phyloP scores from a whole-genome alignment of 2,888 invertebrate species.

The Branchellion lobata region DNA sequence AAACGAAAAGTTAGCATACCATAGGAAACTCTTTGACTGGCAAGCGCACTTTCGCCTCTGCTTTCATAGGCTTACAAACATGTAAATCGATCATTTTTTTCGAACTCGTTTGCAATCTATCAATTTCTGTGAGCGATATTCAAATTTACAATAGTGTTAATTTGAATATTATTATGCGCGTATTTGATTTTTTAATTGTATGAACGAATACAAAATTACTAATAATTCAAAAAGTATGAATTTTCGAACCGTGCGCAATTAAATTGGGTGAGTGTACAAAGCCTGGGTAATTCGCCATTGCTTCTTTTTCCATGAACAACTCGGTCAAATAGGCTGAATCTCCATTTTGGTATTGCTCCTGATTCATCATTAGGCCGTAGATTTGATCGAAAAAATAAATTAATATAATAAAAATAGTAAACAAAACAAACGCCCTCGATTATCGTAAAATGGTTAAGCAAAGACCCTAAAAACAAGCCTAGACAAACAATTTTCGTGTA shows the following conservation, averaged over 20 bases:
- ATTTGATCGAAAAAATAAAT: constrained; percentile 29
- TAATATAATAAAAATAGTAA: constrained; percentile 23
- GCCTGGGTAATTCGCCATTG: constrained; percentile 7
- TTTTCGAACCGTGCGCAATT: constrained; percentile 33
- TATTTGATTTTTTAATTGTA: neutral
- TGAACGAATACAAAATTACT: neutral
- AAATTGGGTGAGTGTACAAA: constrained; percentile 32
- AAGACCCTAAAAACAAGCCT: constrained; percentile 18
- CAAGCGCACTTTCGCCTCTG: constrained; percentile 50
- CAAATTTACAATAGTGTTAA: neutral
- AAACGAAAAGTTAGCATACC: constrained; percentile 47
- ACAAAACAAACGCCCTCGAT: constrained; percentile 31
- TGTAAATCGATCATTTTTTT: constrained; percentile 51
- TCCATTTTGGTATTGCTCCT: constrained; percentile 38
- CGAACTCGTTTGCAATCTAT: constrained; percentile 50
- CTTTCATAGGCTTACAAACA: constrained; percentile 50
- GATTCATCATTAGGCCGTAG: constrained; percentile 16
- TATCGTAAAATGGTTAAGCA: constrained; percentile 38
- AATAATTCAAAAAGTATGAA: neutral
- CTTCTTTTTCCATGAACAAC: constrained; percentile 36
- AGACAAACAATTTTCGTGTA: neutral
- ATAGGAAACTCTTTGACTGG: constrained; percentile 52
- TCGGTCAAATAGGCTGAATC: constrained; percentile 41
- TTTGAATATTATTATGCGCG: neutral
- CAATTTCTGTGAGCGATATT: constrained; percentile 51